phyloP scores from a whole-genome alignment of 2,888 invertebrate species.

The Strigamia transsilvanica region DNA sequence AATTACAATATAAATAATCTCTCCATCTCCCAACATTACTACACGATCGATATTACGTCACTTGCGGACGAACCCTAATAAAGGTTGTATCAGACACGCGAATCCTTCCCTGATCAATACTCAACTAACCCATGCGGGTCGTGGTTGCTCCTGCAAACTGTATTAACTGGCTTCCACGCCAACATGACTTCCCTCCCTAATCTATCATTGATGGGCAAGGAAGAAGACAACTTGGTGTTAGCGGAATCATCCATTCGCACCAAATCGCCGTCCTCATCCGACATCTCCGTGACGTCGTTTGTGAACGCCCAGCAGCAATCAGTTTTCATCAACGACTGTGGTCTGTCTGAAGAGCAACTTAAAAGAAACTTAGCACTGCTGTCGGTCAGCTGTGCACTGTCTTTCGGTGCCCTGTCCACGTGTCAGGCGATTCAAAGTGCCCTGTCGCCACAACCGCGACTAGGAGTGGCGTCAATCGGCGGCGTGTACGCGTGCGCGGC shows the following conservation, averaged over 20 bases:
- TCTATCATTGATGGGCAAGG: not conserved
- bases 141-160: not conserved
- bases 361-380: conserved; percentile 22
- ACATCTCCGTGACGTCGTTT: not conserved
- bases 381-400: not conserved
- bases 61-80: not conserved
- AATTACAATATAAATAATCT: too few relatives aligned
- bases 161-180: not conserved
- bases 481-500: conserved; percentile 17
- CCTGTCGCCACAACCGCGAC: not conserved
- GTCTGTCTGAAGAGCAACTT: not conserved
- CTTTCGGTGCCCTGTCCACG: conserved; percentile 5
- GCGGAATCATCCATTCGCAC: not conserved
- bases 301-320: not conserved
- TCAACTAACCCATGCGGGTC: conserved; percentile 18
- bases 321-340: not conserved
- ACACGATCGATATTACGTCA: conserved; percentile 23
- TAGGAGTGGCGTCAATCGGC: not conserved
- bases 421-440: not conserved
- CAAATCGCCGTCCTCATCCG: not conserved
- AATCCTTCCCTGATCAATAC: conserved; percentile 22
- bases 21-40: not conserved
- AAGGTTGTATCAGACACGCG: not conserved
- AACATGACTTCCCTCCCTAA: not conserved
- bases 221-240: not conserved